phyloP scores from a whole-genome alignment of 1,140 invertebrate species.

The Bathynomus jamesi region DNA sequence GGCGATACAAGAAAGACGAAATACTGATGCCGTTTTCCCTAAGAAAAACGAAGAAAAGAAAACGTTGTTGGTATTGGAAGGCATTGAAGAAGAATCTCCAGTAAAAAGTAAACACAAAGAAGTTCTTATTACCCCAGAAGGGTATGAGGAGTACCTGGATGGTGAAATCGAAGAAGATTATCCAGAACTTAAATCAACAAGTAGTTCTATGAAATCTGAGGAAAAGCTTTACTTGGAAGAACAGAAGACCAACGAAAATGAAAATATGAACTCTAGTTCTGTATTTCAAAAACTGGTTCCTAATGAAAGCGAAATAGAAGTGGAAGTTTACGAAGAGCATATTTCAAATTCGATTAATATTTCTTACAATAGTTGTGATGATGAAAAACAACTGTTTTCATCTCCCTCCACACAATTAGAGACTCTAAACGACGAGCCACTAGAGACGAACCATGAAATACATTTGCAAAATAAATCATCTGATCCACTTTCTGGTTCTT shows the following conservation, averaged over 20 bases:
- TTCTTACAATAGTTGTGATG: neutral
- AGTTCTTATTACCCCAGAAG: slow-evolving; percentile 27
- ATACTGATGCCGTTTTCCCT: neutral
- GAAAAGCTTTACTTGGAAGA: neutral
- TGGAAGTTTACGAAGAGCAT: neutral
- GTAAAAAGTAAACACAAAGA: too few species aligned
- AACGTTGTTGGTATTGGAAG: slow-evolving; percentile 26
- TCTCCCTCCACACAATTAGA: too few species aligned
- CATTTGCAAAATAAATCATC: neutral
- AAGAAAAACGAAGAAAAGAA: slow-evolving; percentile 27
- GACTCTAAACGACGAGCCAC: too few species aligned
- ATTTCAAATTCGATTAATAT: neutral
- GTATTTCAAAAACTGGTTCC: too few species aligned
- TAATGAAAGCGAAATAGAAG: neutral
- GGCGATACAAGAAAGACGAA: neutral
- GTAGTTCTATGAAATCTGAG: neutral
- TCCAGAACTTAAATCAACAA: slow-evolving; percentile 20
- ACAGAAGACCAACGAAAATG: neutral
- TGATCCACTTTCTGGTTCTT: neutral
- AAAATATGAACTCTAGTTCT: neutral
- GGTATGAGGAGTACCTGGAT: slow-evolving; percentile 32
- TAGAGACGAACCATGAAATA: too few species aligned
- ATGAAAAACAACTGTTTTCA: too few species aligned
- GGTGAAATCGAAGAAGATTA: slow-evolving; percentile 32
- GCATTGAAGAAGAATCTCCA: slow-evolving; percentile 23